Evolutionary conservation across 2,797 vertebrate species (phyloP), one percentile per base, ranked within the genome.

Genomic region (Leptatherina wallacei): DNA sequence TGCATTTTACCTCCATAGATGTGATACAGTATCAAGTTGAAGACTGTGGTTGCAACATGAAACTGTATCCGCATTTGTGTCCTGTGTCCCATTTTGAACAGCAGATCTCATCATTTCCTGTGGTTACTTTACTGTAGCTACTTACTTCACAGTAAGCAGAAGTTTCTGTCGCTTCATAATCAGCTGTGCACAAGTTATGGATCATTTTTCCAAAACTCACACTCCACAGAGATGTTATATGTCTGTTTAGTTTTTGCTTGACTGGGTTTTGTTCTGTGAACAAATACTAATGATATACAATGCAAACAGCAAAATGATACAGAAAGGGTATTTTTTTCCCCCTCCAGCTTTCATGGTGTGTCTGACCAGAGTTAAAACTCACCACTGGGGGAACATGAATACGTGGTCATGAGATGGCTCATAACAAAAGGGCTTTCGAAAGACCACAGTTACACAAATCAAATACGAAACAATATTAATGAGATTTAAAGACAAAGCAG

Each of bases 21-120:
- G 14, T 86, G 70, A 85, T 75, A 70, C 62, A 58, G 52, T 71
- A 78, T 78, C 78, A 75, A 59, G 81, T 84, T 62, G 22, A 65
- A 85, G 74, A 74, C 73, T 57, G 69, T 64, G 84, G 74, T 70
- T 89, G 79, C 85, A 85, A 84, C 73, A 69, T 66, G 85, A 86
- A 33, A 75, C 76, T 78, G 76, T 81, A 83, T 91, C 88, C 65
- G 61, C 86, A 75, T 85, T 90, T 89, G 87, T 86, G 87, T 85
- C 77, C 57, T 10, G 35, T 65, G 73, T 79, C 80, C 74, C 40
- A 36, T 88, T 88, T 80, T 74, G 40, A 78, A 69, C 68, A 63
- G 65, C 42, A 7, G 29, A 35, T 52, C 69, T 78, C 51, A 30
- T 69, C 64, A 62, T 86, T 92, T 92, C 87, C 85, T 90, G 84